Evolutionary conservation across 53 echinoderm and acorn worm species (phyloP), one percentile per base, ranked within the genome.

Genomic region (Holothuria leucospilota): DNA sequence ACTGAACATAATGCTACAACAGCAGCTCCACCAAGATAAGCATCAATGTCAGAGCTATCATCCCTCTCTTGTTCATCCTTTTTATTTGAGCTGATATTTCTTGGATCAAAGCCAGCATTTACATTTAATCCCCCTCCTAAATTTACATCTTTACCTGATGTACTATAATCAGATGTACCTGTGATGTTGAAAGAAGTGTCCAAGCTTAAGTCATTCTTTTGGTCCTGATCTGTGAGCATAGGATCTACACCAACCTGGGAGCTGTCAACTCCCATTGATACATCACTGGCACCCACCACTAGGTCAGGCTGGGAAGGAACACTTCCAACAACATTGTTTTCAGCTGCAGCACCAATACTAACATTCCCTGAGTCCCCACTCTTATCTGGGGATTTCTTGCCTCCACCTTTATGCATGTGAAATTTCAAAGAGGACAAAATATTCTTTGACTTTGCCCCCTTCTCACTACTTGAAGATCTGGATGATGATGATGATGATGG

Each of bases 21-120:
- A 59, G 80, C 62, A 59, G 61, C 39, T 20, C 29, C 80, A 15
- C 80, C 61, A 24, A 78, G 61, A 28, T 60, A 80, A 9, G 80
- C 80, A 59, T 80, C 80, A 25, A 80, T 80, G n/a, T 80, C 80
- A 61, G 80, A 80, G 62, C 34, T 20, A 60, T 80, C 80, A 80
- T 61, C 56, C 56, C 56, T 18, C 18, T 56, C 80, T 24, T n/a
- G 52, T 13, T 75, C 75, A 4, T 51, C 75, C 9, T 52, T 40
- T 40, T 29, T 39, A 15, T 30, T 25, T 26, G 26, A 24, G 26
- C 75, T 75, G 13, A 52, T 8, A 23, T 49, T 49, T 1, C 23
- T 51, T 21, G 52, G 5, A 51, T 20, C 51, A 75, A 46, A 21
- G 12, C 20, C 51, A 75, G 56, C 56, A 56, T 18, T 56, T 18